phyloP scores from a whole-genome alignment of 2,113 vertebrate species.

The Dendrocopos noguchii region DNA sequence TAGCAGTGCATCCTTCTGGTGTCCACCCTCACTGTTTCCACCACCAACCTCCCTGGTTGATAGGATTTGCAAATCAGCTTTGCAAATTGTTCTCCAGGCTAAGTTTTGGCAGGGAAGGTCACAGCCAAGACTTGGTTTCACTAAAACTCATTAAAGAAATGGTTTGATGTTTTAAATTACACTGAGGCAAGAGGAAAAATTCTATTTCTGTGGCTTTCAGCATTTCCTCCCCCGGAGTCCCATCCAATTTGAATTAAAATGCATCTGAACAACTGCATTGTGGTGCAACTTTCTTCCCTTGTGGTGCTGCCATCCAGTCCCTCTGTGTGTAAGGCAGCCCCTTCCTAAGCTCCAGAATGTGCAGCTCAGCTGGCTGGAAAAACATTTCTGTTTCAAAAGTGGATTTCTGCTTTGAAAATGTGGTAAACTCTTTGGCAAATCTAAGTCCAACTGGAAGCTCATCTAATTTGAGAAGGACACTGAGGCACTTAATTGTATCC shows the following conservation, averaged over 20 bases:
- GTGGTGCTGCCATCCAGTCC: slow-evolving; percentile 38
- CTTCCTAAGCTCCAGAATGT: slow-evolving; percentile 18
- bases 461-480: neutral
- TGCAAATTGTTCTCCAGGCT: slow-evolving; percentile 32
- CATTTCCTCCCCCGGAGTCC: neutral
- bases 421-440: neutral
- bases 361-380: slow-evolving; percentile 38
- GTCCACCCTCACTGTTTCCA: neutral
- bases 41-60: neutral
- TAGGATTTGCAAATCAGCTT: slow-evolving; percentile 26
- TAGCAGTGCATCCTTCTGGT: neutral
- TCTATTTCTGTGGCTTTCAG: slow-evolving; percentile 47
- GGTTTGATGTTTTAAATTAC: slow-evolving; percentile 67
- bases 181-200: slow-evolving; percentile 33
- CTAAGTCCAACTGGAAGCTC: neutral
- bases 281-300: slow-evolving; percentile 26
- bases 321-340: neutral
- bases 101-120: slow-evolving; percentile 47
- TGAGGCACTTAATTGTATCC: too few species aligned
- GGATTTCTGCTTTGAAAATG: neutral
- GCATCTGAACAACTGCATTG: neutral
- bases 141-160: slow-evolving; percentile 52
- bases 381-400: slow-evolving; percentile 16
- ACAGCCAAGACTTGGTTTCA: slow-evolving; percentile 41
- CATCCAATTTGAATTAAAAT: slow-evolving; percentile 59